phyloP scores from a whole-genome alignment of 64 coral and sea anemone species.

The Stichodactyla helianthus region DNA sequence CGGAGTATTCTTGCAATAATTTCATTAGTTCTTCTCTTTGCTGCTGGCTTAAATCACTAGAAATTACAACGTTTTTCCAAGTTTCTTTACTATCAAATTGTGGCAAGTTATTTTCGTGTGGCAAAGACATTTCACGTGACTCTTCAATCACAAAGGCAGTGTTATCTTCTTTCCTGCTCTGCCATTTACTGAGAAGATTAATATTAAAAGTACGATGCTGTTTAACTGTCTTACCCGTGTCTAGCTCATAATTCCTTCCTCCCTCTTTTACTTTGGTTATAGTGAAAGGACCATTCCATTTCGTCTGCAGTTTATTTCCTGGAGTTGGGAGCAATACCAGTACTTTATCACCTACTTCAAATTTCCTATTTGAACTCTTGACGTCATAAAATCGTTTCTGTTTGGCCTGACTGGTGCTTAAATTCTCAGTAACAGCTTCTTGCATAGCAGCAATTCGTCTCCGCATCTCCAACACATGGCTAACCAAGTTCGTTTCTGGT shows the following conservation, averaged over 20 bases:
- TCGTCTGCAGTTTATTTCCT: constrained; percentile 33
- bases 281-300: constrained; percentile 41
- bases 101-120: neutral
- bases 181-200: constrained; percentile 32
- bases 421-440: constrained; percentile 6
- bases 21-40: too few relatives aligned
- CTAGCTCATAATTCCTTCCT: constrained; percentile 28
- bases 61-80: too few relatives aligned
- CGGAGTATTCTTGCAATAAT: too few relatives aligned
- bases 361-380: constrained; percentile 19
- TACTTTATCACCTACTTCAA: constrained; percentile 44
- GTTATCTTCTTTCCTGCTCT: constrained; percentile 13
- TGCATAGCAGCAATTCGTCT: constrained; percentile 14
- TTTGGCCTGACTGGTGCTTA: constrained; percentile 11
- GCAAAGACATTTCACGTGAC: constrained; percentile 18
- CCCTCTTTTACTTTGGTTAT: constrained; percentile 20
- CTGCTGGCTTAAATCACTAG: too few relatives aligned
- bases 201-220: constrained; percentile 47
- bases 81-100: too few relatives aligned
- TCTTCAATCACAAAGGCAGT: neutral
- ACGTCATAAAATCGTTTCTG: constrained; percentile 39
- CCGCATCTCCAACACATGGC: constrained; percentile 19
- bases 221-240: constrained; percentile 26
- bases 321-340: constrained; percentile 35
- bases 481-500: neutral